Base-by-base conservation (phyloP, 2,113 vertebrate genomes). In the Phalacrocorax pelagicus region DNA sequence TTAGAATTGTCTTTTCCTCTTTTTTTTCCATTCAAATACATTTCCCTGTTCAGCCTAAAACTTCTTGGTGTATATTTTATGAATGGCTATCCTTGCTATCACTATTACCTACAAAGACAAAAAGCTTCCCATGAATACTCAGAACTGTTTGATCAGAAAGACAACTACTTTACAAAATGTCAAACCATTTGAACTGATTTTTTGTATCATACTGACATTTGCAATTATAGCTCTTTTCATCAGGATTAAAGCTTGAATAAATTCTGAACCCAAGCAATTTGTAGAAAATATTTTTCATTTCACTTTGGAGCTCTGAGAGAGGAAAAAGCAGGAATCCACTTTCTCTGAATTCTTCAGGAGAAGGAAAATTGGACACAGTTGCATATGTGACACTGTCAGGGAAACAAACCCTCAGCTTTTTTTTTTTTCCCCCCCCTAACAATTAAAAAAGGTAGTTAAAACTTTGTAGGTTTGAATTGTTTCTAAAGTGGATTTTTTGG, bases 241-340 rank as follows among this genome's bases (percentile, higher is more conserved):
- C n/a, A 71, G 78, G 55, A 92, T 90, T 90, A 83, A 88, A 92
- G 67, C 42, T 58, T 78, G 12, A 95, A 78, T 81, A 74, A 86
- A 91, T 91, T 78, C 55, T 40, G 55, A 91, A 87, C 12, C 15
- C 38, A 81, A 59, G 32, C 14, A 95, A 74, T 86, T 47, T 79
- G 7, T 81, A 84, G 9, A 40, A 86, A 95, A 84, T 70, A 57
- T 61, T 84, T 84, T 80, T 78, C 42, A 32, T 78, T 91, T 90
- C 63, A 30, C 58, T 90, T 70, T 38, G 16, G 30, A 52, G 9
- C 26, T 72, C 38, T 42, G 24, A 66, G 46, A 49, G 36, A 78
- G 2, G 8, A 34, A 52, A 78, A 87, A 70, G 11, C 72, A 65
- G 12, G 15, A 81, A 88, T 78, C 11, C 12, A 30, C 13, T 86